Percentiles rank a stretch among this genome's conserved stretches.
Conservation (phyloP, 2,797 vertebrate genomes). For the Halcyon badia region DNA sequence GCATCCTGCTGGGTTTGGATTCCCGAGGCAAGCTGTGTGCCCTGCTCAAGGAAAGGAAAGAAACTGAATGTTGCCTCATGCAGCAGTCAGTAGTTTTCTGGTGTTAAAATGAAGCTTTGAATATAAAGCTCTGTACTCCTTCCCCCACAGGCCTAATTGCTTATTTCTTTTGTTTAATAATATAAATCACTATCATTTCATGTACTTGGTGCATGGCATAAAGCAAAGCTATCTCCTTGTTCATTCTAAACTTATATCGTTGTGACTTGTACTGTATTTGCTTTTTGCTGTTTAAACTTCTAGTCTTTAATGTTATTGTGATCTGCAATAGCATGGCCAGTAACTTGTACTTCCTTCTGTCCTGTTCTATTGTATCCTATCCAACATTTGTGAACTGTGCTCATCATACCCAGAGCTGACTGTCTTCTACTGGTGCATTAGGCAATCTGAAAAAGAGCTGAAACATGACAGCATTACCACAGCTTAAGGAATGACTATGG, state of each 20-base stretch:
- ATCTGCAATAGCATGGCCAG: neutral
- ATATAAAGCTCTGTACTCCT: neutral
- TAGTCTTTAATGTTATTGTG: neutral
- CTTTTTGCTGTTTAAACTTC: neutral
- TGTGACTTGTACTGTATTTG: neutral
- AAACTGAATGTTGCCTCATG: neutral
- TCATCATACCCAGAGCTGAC: neutral
- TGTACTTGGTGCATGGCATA: neutral
- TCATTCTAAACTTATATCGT: neutral
- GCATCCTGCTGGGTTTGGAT: neutral
- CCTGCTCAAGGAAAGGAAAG: neutral
- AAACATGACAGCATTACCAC: neutral
- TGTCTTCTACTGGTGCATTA: neutral
- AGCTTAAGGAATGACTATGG: neutral
- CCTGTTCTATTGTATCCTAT: neutral
- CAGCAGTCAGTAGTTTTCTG: slow-evolving; percentile 29
- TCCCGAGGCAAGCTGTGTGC: neutral
- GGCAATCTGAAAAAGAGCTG: neutral
- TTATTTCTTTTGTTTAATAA: slow-evolving; percentile 13
- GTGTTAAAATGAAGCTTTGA: slow-evolving; percentile 39
- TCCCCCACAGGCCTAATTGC: neutral
- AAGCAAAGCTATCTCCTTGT: neutral
- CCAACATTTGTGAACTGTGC: neutral
- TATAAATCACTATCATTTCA: neutral
- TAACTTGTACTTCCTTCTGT: neutral